Conservation (phyloP, 2,888 invertebrate species). For the Hypolimnas misippus region DNA sequence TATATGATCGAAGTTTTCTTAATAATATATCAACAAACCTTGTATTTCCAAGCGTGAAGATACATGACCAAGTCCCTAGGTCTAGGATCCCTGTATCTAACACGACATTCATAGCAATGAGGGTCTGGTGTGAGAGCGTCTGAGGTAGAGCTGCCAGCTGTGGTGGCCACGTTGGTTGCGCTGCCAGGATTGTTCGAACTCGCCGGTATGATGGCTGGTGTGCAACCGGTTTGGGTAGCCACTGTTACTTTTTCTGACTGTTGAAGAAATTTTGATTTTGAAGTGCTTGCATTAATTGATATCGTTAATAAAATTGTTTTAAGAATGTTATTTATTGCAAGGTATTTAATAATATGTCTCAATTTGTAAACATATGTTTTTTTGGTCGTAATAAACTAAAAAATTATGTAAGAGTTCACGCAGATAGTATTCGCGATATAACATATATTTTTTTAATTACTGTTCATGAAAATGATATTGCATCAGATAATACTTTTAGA, state of each 20-base stretch:
- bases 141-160: conserved; percentile 42
- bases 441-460: too few species aligned
- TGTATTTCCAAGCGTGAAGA: conserved; percentile 97
- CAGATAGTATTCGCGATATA: too few species aligned
- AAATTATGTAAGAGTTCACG: too few species aligned
- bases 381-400: too few species aligned
- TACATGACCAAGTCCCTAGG: conserved; percentile 97
- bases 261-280: conserved; percentile 16
- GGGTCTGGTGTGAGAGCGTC: conserved; percentile 88
- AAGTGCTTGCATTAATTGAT: too few species aligned
- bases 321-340: too few species aligned
- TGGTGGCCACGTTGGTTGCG: neutral
- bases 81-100: conserved; percentile 95
- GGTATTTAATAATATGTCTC: too few species aligned
- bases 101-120: conserved; percentile 97
- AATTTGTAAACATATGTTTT: too few species aligned
- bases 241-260: conserved; percentile 89
- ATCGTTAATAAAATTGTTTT: too few species aligned
- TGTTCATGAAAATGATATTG: too few species aligned
- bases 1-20: too few species aligned
- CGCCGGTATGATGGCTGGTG: conserved; percentile 76
- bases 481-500: too few species aligned
- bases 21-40: conserved; percentile 86
- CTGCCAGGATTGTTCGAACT: conserved; percentile 3
- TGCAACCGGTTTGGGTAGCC: conserved; percentile 93